phyloP scores from a whole-genome alignment of 2,888 invertebrate genomes.

The Dicycla oo region DNA sequence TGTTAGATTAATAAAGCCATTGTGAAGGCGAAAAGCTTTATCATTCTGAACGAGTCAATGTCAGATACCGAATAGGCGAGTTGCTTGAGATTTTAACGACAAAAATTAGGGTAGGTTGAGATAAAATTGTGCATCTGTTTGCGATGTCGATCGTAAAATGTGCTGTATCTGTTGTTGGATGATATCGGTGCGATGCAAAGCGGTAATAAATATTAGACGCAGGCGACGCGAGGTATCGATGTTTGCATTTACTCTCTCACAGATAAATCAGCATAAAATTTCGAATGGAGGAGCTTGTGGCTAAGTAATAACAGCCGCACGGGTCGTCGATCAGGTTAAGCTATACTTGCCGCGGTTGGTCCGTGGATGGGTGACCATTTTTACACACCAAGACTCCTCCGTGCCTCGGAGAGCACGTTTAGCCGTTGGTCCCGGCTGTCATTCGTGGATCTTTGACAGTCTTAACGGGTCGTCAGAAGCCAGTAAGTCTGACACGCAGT shows the following conservation, averaged over 20 bases:
- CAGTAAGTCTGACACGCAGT: too few relatives aligned
- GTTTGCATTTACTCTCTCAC: conserved; percentile 45
- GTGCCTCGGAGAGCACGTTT: too few relatives aligned
- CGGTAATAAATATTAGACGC: conserved; percentile 69
- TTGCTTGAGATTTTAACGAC: conserved; percentile 66
- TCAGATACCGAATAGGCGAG: conserved; percentile 56
- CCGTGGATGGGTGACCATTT: too few relatives aligned
- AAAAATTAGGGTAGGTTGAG: conserved; percentile 66
- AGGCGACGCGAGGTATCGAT: conserved; percentile 57
- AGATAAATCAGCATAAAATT: conserved; percentile 56
- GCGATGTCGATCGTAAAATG: conserved; percentile 72
- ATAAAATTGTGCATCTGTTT: conserved; percentile 73
- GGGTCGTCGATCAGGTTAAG: too few relatives aligned
- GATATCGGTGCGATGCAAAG: conserved; percentile 66
- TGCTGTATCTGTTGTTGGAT: conserved; percentile 65
- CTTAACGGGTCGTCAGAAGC: too few relatives aligned
- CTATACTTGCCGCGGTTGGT: too few relatives aligned
- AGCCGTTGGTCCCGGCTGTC: too few relatives aligned
- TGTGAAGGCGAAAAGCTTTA: conserved; percentile 46
- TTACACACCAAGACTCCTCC: too few relatives aligned
- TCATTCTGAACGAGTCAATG: conserved; percentile 51
- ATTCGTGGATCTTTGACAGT: too few relatives aligned
- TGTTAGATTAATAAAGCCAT: conserved; percentile 60
- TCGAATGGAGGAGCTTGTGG: too few relatives aligned
- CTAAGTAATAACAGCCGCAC: too few relatives aligned